These are phyloP conservation scores for Automeris io DNA, from an alignment of 2,888 invertebrate species.

Conservation along the genomic window DNA sequence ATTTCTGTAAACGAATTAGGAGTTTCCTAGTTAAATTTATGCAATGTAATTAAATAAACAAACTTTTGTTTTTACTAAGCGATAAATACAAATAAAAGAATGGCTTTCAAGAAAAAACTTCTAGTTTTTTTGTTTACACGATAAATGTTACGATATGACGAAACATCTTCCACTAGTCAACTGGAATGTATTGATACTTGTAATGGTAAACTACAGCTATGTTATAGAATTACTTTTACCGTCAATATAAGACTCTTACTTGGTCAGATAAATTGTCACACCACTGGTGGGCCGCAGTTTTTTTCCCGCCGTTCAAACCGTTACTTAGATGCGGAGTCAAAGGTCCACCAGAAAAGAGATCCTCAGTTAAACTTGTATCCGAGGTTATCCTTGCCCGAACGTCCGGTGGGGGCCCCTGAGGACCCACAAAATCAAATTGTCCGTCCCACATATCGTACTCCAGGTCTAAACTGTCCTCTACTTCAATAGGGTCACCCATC, in stretches of 20 bases:
- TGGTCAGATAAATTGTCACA: slow-evolving; percentile 79
- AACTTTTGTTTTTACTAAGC: too few species aligned
- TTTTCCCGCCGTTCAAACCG: slow-evolving; percentile 74
- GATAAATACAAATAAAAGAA: too few species aligned
- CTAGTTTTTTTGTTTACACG: not conserved
- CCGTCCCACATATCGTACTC: slow-evolving; percentile 94
- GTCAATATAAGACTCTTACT: slow-evolving; percentile 56
- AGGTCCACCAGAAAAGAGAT: slow-evolving; percentile 66
- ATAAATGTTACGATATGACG: not conserved
- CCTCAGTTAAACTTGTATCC: slow-evolving; percentile 60
- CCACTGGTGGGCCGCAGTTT: slow-evolving; percentile 75
- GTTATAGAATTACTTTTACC: slow-evolving; percentile 5
- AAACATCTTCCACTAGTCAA: not conserved
- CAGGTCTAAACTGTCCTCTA: slow-evolving; percentile 81
- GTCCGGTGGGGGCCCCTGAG: slow-evolving; percentile 59
- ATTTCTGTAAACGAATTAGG: too few species aligned
- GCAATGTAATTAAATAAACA: too few species aligned
- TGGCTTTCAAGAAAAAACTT: too few species aligned
- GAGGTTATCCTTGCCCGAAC: slow-evolving; percentile 53
- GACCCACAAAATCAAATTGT: slow-evolving; percentile 89
- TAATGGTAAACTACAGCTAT: not conserved
- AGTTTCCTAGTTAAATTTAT: too few species aligned
- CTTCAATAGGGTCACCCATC: slow-evolving; percentile 66
- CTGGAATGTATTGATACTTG: not conserved
- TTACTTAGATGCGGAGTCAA: slow-evolving; percentile 63